Percentiles rank a stretch among this genome's conserved stretches.
Evolutionary conservation across 2,888 invertebrate genomes (phyloP).

Genomic region (Sabatieria punctata): DNA sequence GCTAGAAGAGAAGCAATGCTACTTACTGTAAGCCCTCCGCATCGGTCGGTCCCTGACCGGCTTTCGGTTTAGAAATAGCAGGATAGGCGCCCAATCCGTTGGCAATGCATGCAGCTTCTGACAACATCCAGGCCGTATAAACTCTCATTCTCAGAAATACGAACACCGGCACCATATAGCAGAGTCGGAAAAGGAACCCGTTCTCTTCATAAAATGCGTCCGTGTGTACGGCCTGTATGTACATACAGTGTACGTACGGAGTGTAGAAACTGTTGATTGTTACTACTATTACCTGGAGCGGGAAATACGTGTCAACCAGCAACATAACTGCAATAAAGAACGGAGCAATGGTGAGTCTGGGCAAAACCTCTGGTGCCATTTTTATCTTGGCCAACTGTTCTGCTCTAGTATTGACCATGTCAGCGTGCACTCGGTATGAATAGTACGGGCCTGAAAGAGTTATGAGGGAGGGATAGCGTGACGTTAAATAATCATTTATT

Average conservation of each 20-base stretch:
- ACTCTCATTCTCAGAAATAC: slow-evolving; percentile 72
- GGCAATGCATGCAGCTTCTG: slow-evolving; percentile 80
- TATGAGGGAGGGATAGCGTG: no score
- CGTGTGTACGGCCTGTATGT: no score
- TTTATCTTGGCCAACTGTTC: slow-evolving; percentile 45
- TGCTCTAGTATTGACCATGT: slow-evolving; percentile 35
- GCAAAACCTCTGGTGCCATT: slow-evolving; percentile 39
- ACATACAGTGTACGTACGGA: no score
- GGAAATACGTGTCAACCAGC: slow-evolving; percentile 49
- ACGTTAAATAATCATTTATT: no score
- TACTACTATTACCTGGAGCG: slow-evolving; percentile 54
- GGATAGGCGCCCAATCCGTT: slow-evolving; percentile 86
- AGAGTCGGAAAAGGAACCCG: slow-evolving; percentile 56
- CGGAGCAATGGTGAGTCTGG: slow-evolving; percentile 53
- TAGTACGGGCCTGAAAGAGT: slow-evolving; percentile 66
- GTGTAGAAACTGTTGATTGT: slow-evolving; percentile 1
- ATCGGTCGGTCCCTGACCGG: slow-evolving; percentile 65
- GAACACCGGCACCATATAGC: slow-evolving; percentile 71
- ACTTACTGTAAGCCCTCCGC: slow-evolving; percentile 27
- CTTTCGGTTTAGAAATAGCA: slow-evolving; percentile 47
- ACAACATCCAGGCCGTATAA: slow-evolving; percentile 68
- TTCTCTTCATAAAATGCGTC: no score
- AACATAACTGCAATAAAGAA: slow-evolving; percentile 51
- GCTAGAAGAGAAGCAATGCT: no score
- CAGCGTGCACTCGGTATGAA: slow-evolving; percentile 66